A percentile compares a stretch with the other conserved stretches of the same genome.
Evolutionary conservation across 1,140 invertebrate genomes (phyloP).

Genomic region (Plectrocnemia conspersa): DNA sequence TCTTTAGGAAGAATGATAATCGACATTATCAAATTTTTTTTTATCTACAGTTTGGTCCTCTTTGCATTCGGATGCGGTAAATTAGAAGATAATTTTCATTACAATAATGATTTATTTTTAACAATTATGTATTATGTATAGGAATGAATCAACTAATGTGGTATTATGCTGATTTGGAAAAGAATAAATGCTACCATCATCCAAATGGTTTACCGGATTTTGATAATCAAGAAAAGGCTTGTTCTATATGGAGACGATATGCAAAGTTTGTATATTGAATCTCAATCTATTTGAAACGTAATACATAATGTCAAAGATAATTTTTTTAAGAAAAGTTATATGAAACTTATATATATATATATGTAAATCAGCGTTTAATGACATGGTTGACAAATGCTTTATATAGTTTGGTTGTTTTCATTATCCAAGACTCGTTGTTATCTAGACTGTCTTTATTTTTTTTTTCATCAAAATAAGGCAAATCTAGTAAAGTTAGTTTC

Average conservation of each 20-base stretch:
- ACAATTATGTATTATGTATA: conserved; percentile 36
- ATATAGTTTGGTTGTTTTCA: too few relatives aligned
- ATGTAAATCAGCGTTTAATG: too few relatives aligned
- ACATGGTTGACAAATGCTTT: too few relatives aligned
- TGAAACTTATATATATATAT: not conserved
- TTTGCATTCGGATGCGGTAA: conserved; percentile 86
- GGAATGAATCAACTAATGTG: conserved; percentile 88
- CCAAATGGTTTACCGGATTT: conserved; percentile 67
- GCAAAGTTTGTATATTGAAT: conserved; percentile 80
- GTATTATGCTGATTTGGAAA: conserved; percentile 92
- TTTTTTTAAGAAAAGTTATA: not conserved
- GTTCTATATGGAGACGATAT: conserved; percentile 79
- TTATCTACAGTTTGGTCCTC: conserved; percentile 83
- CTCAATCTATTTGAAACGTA: conserved; percentile 13
- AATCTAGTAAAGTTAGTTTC: too few relatives aligned
- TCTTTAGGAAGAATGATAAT: conserved; percentile 88
- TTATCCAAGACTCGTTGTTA: too few relatives aligned
- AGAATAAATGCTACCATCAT: conserved; percentile 73
- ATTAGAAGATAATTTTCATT: conserved; percentile 31
- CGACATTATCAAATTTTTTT: conserved; percentile 91
- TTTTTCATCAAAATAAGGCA: too few relatives aligned
- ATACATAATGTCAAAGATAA: not conserved
- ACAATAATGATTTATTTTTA: not conserved
- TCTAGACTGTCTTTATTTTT: too few relatives aligned
- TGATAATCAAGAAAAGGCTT: conserved; percentile 74